These are phyloP conservation scores for Halocynthia aurantium DNA, from an alignment of 23 tunicate species.

Conservation along the genomic window DNA sequence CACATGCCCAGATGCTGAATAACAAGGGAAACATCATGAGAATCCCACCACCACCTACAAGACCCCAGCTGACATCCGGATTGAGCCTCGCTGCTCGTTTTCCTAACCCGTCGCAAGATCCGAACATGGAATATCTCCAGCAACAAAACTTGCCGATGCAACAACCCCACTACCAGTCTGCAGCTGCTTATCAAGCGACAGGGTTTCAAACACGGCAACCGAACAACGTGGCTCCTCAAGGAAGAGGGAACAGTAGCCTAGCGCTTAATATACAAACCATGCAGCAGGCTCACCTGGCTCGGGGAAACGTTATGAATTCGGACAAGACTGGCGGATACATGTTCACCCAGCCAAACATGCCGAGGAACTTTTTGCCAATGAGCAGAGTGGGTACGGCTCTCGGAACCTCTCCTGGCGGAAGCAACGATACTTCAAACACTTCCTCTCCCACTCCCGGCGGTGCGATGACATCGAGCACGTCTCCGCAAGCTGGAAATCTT, in stretches of 20 bases:
- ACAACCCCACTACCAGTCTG: no score
- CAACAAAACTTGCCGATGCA: slow-evolving; percentile 13
- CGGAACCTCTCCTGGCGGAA: slow-evolving; percentile 35
- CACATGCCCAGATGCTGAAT: background rate
- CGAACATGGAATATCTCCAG: background rate
- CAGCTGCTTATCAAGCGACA: no score
- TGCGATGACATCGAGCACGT: slow-evolving; percentile 18
- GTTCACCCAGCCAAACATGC: slow-evolving; percentile 2
- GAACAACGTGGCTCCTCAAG: no score
- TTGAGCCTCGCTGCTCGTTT: slow-evolving; percentile 45
- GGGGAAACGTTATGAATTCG: no score
- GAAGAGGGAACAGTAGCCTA: no score
- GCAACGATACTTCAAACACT: slow-evolving; percentile 65
- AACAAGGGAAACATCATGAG: slow-evolving; percentile 10
- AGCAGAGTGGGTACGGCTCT: background rate
- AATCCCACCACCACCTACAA: slow-evolving; percentile 25
- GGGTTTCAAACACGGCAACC: no score
- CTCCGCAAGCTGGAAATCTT: slow-evolving; percentile 62
- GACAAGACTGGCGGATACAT: background rate
- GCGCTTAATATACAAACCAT: no score
- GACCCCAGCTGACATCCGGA: background rate
- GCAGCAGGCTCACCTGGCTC: no score
- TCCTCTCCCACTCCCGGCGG: slow-evolving; percentile 60
- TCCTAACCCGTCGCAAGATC: slow-evolving; percentile 14
- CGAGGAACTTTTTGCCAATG: slow-evolving; percentile 20